Evolutionary conservation across 1,140 invertebrate species (phyloP).

Genomic region (Meloidogyne exigua): DNA sequence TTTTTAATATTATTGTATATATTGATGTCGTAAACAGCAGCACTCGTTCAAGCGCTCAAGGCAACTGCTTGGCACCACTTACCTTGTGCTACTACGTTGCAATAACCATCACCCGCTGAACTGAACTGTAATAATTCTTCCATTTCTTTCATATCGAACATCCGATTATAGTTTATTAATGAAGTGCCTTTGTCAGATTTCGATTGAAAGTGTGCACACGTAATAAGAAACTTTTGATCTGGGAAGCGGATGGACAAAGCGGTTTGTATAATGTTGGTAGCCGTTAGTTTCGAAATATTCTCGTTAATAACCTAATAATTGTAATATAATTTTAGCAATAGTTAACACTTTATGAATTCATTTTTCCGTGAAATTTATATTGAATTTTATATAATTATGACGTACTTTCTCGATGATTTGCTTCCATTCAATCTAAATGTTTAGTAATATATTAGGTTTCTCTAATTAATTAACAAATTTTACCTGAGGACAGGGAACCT

Average conservation of each 20-base stretch:
- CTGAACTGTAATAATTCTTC: slow-evolving; percentile 16
- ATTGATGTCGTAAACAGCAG: too few relatives aligned
- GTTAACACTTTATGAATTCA: not conserved
- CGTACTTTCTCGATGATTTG: not conserved
- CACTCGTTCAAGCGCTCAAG: slow-evolving; percentile 18
- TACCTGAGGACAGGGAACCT: slow-evolving; percentile 28
- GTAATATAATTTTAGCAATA: too few relatives aligned
- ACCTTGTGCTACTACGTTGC: slow-evolving; percentile 11
- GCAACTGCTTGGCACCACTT: slow-evolving; percentile 29
- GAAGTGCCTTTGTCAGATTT: not conserved
- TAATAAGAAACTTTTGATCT: slow-evolving; percentile 22
- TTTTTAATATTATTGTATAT: too few relatives aligned
- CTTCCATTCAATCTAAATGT: not conserved
- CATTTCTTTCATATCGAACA: not conserved
- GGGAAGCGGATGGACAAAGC: slow-evolving; percentile 17
- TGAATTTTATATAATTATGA: not conserved
- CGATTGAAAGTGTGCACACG: not conserved
- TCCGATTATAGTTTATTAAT: not conserved
- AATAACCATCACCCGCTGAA: slow-evolving; percentile 28
- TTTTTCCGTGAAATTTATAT: not conserved
- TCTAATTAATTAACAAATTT: not conserved
- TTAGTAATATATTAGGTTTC: not conserved
- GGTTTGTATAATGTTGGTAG: slow-evolving; percentile 9
- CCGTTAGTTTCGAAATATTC: not conserved
- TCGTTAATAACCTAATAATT: not conserved